These are phyloP conservation scores for Tetramorium bicarinatum DNA, from an alignment of 2,888 invertebrate genomes.

Conservation along the genomic window DNA sequence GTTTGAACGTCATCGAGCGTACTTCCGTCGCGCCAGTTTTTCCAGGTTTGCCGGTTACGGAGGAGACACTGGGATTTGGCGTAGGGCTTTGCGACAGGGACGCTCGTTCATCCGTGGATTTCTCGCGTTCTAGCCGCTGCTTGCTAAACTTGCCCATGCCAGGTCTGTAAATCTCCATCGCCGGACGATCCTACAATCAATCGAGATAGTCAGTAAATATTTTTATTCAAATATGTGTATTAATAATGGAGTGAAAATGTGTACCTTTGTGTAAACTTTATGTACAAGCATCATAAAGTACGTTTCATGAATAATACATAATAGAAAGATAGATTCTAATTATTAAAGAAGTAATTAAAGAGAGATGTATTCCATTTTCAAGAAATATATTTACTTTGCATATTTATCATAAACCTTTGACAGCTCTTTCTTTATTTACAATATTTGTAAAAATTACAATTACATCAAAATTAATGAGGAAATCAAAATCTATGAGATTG, in stretches of 20 bases:
- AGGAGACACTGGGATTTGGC: slow-evolving; percentile 71
- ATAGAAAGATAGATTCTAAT: not conserved
- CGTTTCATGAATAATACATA: not conserved
- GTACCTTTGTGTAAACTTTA: not conserved
- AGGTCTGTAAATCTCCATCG: slow-evolving; percentile 96
- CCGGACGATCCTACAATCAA: slow-evolving; percentile 92
- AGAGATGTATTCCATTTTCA: not conserved
- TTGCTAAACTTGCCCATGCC: slow-evolving; percentile 94
- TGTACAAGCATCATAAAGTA: not conserved
- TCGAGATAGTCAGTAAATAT: not conserved
- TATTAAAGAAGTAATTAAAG: not conserved
- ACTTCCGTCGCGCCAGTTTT: slow-evolving; percentile 81
- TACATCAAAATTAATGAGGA: not conserved
- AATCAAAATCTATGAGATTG: not conserved
- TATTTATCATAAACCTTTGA: not conserved
- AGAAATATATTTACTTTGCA: not conserved
- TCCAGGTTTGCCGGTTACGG: slow-evolving; percentile 71
- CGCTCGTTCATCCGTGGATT: slow-evolving; percentile 82
- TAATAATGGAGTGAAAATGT: not conserved
- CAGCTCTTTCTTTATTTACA: not conserved
- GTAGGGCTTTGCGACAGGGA: slow-evolving; percentile 85
- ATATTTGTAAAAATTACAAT: not conserved
- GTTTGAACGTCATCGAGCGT: slow-evolving; percentile 85
- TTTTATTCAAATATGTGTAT: not conserved
- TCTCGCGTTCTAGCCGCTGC: slow-evolving; percentile 87